These are phyloP conservation scores for Chrysina gloriosa DNA, from an alignment of 2,888 invertebrate species.

Conservation along the genomic window DNA sequence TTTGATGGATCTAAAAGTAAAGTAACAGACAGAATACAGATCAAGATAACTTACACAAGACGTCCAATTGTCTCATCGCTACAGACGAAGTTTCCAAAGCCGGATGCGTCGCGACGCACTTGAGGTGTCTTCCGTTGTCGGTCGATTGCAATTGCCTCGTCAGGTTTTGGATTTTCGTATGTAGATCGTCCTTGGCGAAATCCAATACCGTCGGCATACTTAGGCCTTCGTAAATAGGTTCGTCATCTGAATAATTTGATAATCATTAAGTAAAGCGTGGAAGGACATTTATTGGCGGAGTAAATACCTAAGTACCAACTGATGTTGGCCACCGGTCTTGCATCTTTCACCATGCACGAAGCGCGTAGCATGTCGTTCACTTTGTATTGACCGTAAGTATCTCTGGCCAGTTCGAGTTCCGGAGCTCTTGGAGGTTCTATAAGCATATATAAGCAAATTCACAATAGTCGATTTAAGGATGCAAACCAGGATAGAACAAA, in stretches of 20 bases:
- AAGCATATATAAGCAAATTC: neutral
- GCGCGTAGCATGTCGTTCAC: slow-evolving; percentile 74
- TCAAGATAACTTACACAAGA: slow-evolving; percentile 69
- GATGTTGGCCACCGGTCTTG: slow-evolving; percentile 81
- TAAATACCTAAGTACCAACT: slow-evolving; percentile 76
- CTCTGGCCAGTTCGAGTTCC: slow-evolving; percentile 64
- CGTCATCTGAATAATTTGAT: slow-evolving; percentile 67
- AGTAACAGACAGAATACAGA: slow-evolving; percentile 2
- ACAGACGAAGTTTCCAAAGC: slow-evolving; percentile 65
- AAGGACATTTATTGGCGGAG: too few species aligned
- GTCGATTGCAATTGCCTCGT: slow-evolving; percentile 71
- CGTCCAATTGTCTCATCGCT: slow-evolving; percentile 66
- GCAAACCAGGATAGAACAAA: neutral
- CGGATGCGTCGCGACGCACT: slow-evolving; percentile 77
- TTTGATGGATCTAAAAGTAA: too few species aligned
- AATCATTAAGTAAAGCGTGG: neutral
- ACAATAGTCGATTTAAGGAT: too few species aligned
- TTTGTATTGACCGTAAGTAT: slow-evolving; percentile 65
- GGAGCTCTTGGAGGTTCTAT: slow-evolving; percentile 66
- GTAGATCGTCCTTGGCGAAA: slow-evolving; percentile 69
- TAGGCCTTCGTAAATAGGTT: slow-evolving; percentile 70
- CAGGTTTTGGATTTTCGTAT: slow-evolving; percentile 75
- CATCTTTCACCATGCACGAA: slow-evolving; percentile 75
- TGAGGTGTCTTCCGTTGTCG: slow-evolving; percentile 74
- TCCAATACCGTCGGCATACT: slow-evolving; percentile 68